Conservation (phyloP, 2,888 invertebrate genomes). For the Polymixis flavicincta region DNA sequence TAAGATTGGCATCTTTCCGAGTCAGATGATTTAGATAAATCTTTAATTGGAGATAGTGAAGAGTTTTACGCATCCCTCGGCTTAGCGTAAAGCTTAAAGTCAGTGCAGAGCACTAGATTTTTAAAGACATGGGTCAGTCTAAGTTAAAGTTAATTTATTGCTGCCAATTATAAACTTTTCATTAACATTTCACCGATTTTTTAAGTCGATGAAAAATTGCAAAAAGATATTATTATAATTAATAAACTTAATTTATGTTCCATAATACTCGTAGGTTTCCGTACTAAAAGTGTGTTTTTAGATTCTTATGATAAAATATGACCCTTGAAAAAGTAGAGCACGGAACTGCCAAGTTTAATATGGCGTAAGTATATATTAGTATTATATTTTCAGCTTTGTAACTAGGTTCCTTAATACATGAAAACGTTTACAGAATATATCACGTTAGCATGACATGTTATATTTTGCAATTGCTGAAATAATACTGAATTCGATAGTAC, state of each 20-base stretch:
- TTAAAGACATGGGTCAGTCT: neutral
- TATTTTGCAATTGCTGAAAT: neutral
- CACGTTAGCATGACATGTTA: neutral
- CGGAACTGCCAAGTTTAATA: constrained; percentile 30
- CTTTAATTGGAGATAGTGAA: neutral
- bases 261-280: constrained; percentile 37
- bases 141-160: neutral
- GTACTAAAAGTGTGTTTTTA: constrained; percentile 42
- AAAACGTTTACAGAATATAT: constrained; percentile 6
- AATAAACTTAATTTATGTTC: constrained; percentile 31
- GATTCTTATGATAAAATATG: constrained; percentile 53
- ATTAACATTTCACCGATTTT: neutral
- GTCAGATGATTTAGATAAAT: neutral
- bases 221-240: constrained; percentile 37
- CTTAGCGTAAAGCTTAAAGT: neutral
- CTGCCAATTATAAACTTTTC: neutral
- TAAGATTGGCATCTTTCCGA: neutral
- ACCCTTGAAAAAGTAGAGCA: constrained; percentile 54
- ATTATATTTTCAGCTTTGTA: constrained; percentile 21
- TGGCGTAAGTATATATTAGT: constrained; percentile 3
- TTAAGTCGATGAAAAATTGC: constrained; percentile 13
- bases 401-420: constrained; percentile 32
- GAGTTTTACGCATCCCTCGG: neutral
- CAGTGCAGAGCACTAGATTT: neutral
- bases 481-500: constrained; percentile 21